Base-by-base conservation (phyloP, 2,113 vertebrate species). In the Cnemophilus loriae region DNA sequence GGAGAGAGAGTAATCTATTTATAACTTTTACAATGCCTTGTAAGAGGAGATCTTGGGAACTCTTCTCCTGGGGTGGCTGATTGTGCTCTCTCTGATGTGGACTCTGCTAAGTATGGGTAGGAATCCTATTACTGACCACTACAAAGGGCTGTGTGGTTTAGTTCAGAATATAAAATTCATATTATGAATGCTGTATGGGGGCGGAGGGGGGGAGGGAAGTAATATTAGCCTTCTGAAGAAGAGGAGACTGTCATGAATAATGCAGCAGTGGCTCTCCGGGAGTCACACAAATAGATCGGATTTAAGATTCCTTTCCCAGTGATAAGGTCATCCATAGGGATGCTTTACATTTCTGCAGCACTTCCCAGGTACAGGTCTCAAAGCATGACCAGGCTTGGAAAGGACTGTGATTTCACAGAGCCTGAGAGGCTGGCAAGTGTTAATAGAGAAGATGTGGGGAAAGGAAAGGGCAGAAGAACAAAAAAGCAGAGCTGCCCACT, bases 31-130 rank as follows among this genome's bases (percentile, higher is more conserved):
- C 97, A 97, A 97, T 97, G 96, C 89, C 86, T 42, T 94, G 98
- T 98, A 98, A 98, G 95, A 95, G 63, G 98, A 98, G 98, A 98
- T 97, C 97, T 98, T 98, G 98, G 98, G 98, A 98, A 98, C 97
- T 95, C 95, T 97, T 97, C 93, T 96, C 89, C 37, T 96, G 95
- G 94, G 98, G 97, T 95, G 93, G 94, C 93, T 75, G 90, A 95
- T 96, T 97, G 95, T 96, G 81, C 92, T 97, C 92, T 91, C 95
- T 97, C 94, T 97, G 95, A 94, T 96, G 97, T 86, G 88, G 96
- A 89, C 93, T 96, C 96, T 90, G 78, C 59, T 94, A 95, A 97
- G 95, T 95, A 95, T 3, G 92, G 85, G 82, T 79, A 94, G 90
- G 96, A 96, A 96, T 97, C 96, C 93, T 97, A 81, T 95, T 96